Conservation (phyloP, 2,113 vertebrate genomes). For the Syngnathoides biaculeatus region DNA sequence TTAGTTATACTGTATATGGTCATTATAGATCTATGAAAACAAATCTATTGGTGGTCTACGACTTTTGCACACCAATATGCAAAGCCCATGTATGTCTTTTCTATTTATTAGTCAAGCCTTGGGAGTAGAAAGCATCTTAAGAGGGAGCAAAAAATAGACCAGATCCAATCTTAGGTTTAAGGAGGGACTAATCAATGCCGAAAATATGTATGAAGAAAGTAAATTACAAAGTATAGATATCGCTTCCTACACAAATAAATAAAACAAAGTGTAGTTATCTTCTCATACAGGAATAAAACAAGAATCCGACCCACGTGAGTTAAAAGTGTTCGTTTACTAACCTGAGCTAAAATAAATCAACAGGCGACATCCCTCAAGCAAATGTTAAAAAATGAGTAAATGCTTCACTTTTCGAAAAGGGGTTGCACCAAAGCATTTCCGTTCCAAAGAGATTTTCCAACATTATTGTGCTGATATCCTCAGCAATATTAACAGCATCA, state of each 20-base stretch:
- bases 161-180: too few relatives aligned
- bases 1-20: neutral
- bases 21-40: neutral
- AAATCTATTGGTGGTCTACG: neutral
- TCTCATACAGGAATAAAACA: conserved; percentile 17
- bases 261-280: too few relatives aligned
- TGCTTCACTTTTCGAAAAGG: conserved; percentile 55
- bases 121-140: neutral
- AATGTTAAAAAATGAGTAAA: conserved; percentile 25
- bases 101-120: neutral
- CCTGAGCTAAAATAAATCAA: conserved; percentile 23
- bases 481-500: conserved; percentile 28
- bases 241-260: conserved; percentile 12
- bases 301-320: conserved; percentile 19
- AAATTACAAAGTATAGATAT: too few relatives aligned
- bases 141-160: neutral
- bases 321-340: conserved; percentile 23
- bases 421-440: conserved; percentile 67
- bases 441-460: conserved; percentile 24
- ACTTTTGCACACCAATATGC: neutral
- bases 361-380: conserved; percentile 17
- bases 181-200: too few relatives aligned
- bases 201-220: too few relatives aligned
- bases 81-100: neutral
- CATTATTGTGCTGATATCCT: conserved; percentile 39